Conservation (phyloP, 37 sponge, comb jelly and placozoan species). For the Diacarnus erythraeanus region DNA sequence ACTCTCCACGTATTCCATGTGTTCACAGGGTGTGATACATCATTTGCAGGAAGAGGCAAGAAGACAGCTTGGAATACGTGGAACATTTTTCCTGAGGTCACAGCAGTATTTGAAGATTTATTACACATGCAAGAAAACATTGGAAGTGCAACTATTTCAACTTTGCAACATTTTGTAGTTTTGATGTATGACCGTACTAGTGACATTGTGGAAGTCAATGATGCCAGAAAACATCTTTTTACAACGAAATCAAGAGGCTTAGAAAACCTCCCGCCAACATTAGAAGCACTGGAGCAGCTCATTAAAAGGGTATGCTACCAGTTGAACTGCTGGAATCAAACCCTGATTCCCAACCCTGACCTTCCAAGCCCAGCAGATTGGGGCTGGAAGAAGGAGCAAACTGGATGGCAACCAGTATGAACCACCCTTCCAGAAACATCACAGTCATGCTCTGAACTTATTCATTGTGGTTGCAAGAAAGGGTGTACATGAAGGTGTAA, state of each 20-base stretch:
- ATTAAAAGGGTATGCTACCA: conserved; percentile 1
- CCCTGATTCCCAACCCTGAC: conserved; percentile 2
- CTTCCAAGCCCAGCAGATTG: conserved; percentile 7
- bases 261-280: neutral
- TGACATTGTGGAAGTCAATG: neutral
- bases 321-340: neutral
- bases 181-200: neutral
- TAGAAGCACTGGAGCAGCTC: conserved; percentile 3
- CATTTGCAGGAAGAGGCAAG: neutral
- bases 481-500: neutral
- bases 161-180: neutral
- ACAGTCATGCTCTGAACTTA: neutral
- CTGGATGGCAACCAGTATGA: neutral
- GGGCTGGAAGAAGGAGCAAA: neutral
- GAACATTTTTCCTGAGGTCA: no score
- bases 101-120: no score
- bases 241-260: neutral
- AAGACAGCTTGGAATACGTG: neutral
- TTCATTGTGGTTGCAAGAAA: conserved; percentile 6
- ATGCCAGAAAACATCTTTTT: neutral
- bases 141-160: neutral
- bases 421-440: conserved; percentile 4
- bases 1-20: no score
- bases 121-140: neutral
- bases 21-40: no score